A percentile compares a stretch with the other conserved stretches of the same genome.
Conservation (phyloP, 2,113 vertebrate genomes). For the Phalacrocorax aristotelis region DNA sequence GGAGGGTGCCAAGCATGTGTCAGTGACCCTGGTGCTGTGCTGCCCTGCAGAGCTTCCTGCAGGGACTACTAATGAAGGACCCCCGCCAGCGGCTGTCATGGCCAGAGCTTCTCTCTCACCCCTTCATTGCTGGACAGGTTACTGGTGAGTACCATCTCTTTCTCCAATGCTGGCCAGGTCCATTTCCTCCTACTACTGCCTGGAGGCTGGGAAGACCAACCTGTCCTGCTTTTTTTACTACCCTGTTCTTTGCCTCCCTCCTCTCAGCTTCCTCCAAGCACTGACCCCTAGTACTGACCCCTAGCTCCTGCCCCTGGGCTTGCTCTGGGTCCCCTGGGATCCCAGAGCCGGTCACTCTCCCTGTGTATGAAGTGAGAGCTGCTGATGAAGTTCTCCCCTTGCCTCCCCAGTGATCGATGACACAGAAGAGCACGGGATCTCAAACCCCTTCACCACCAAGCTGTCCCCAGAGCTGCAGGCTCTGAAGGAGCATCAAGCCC, state of each 20-base stretch:
- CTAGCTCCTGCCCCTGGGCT: neutral
- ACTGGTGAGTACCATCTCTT: slow-evolving; percentile 75
- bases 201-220: neutral
- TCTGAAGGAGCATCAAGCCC: slow-evolving; percentile 82
- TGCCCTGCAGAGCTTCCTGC: slow-evolving; percentile 85
- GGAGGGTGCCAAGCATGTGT: neutral
- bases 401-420: slow-evolving; percentile 78
- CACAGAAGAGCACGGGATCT: slow-evolving; percentile 64
- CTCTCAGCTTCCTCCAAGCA: neutral
- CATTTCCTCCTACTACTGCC: neutral
- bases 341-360: neutral
- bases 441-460: slow-evolving; percentile 84
- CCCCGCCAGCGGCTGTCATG: slow-evolving; percentile 87
- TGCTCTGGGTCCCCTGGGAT: neutral
- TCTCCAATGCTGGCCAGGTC: neutral
- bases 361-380: neutral
- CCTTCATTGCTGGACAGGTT: slow-evolving; percentile 89
- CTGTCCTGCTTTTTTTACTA: neutral
- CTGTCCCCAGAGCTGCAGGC: slow-evolving; percentile 83
- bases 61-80: slow-evolving; percentile 93
- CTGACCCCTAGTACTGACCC: neutral
- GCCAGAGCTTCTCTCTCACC: slow-evolving; percentile 90
- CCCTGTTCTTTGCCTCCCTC: neutral
- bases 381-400: neutral
- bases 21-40: neutral